These are phyloP conservation scores for Peromyscus polionotus DNA, from an alignment of 2,113 vertebrate genomes.

Conservation along the genomic window DNA sequence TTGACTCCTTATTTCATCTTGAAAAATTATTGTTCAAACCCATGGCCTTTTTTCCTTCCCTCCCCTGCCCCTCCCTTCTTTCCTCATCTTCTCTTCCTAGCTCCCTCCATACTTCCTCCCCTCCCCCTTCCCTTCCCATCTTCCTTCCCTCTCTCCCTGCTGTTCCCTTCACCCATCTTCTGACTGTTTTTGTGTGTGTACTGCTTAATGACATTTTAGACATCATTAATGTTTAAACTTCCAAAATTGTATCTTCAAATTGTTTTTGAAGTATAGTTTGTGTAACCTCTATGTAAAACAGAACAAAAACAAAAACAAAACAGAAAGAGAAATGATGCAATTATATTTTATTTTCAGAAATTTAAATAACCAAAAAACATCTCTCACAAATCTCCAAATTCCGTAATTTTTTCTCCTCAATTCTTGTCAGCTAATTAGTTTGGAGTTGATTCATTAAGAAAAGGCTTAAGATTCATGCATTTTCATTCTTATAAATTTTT, in stretches of 20 bases:
- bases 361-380: not conserved
- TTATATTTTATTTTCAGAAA: not conserved
- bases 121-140: not conserved
- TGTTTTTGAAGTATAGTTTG: not conserved
- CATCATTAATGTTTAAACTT: not conserved
- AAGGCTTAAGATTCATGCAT: not conserved
- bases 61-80: not conserved
- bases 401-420: not conserved
- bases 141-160: not conserved
- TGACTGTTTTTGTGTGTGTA: not conserved
- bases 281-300: not conserved
- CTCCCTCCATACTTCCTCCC: not conserved
- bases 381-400: not conserved
- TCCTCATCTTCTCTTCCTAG: not conserved
- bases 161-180: not conserved
- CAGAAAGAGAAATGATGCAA: not conserved
- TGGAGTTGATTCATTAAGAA: conserved; percentile 6
- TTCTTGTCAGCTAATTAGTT: not conserved
- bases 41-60: not conserved
- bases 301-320: not conserved
- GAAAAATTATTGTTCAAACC: not conserved
- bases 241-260: not conserved
- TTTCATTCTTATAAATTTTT: conserved; percentile 11
- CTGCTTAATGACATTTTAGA: not conserved
- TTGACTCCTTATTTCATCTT: not conserved